Conservation (phyloP, 2,888 invertebrate genomes). For the Atrina japonica region DNA sequence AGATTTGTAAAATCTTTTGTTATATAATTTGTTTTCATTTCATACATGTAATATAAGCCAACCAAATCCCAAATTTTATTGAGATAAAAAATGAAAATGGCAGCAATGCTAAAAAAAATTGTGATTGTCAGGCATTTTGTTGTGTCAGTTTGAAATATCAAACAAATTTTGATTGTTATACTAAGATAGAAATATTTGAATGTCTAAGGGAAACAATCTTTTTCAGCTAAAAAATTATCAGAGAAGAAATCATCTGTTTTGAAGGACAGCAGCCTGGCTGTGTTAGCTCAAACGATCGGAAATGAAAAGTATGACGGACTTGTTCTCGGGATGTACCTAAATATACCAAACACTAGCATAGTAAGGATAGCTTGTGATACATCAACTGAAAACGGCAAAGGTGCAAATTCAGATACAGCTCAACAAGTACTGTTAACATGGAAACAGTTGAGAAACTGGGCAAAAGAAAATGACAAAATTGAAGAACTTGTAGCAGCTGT, state of each 20-base stretch:
- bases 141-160: too few species aligned
- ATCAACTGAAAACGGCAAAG: constrained; percentile 20
- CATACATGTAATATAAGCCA: too few species aligned
- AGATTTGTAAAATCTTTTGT: too few species aligned
- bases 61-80: too few species aligned
- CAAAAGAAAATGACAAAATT: constrained; percentile 68
- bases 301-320: constrained; percentile 57
- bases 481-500: constrained; percentile 67
- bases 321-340: constrained; percentile 66
- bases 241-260: constrained; percentile 57
- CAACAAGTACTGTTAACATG: constrained; percentile 60
- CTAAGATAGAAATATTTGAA: too few species aligned
- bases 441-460: constrained; percentile 50
- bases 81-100: too few species aligned
- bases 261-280: constrained; percentile 59
- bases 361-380: constrained; percentile 58
- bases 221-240: constrained; percentile 46
- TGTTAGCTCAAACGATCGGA: constrained; percentile 60
- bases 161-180: too few species aligned
- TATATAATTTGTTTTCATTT: too few species aligned
- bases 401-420: constrained; percentile 54
- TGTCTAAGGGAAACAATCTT: neutral
- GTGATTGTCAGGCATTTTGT: too few species aligned
- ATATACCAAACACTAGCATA: constrained; percentile 67
- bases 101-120: too few species aligned